Percentiles rank a stretch among this genome's conserved stretches.
These are phyloP conservation scores for Mongoloraphidia duomilia DNA, from an alignment of 2,888 invertebrate genomes.

Conservation along the genomic window DNA sequence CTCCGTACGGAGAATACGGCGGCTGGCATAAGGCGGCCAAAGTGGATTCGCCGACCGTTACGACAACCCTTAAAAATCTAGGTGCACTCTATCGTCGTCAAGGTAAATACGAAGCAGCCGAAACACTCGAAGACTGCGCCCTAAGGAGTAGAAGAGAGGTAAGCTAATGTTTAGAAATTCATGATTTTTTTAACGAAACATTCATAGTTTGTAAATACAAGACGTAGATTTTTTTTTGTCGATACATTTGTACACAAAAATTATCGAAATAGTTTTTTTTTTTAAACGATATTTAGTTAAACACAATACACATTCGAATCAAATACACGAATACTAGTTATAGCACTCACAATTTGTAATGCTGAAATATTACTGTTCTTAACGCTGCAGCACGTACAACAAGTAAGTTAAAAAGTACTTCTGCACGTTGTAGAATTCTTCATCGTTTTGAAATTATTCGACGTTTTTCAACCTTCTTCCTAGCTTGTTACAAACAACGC, in stretches of 20 bases:
- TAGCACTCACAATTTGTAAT: background rate
- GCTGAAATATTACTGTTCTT: slow-evolving; percentile 14
- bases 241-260: background rate
- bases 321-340: background rate
- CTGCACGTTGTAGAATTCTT: too few relatives aligned
- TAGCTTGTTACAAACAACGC: too few relatives aligned
- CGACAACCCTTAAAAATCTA: slow-evolving; percentile 95
- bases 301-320: too few relatives aligned
- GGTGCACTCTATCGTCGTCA: slow-evolving; percentile 96
- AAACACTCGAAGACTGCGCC: slow-evolving; percentile 96
- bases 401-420: slow-evolving; percentile 36
- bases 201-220: too few relatives aligned
- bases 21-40: slow-evolving; percentile 98
- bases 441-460: too few relatives aligned
- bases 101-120: slow-evolving; percentile 98
- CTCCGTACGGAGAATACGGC: slow-evolving; percentile 82
- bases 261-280: background rate
- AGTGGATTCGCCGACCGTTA: slow-evolving; percentile 93
- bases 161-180: slow-evolving; percentile 16
- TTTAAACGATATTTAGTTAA: background rate
- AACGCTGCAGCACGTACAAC: slow-evolving; percentile 46
- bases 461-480: too few relatives aligned
- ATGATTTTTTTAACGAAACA: background rate
- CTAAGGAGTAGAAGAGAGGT: slow-evolving; percentile 92
- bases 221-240: background rate